Base-by-base conservation (phyloP, 2,113 vertebrate species). In the Melozone crissalis region DNA sequence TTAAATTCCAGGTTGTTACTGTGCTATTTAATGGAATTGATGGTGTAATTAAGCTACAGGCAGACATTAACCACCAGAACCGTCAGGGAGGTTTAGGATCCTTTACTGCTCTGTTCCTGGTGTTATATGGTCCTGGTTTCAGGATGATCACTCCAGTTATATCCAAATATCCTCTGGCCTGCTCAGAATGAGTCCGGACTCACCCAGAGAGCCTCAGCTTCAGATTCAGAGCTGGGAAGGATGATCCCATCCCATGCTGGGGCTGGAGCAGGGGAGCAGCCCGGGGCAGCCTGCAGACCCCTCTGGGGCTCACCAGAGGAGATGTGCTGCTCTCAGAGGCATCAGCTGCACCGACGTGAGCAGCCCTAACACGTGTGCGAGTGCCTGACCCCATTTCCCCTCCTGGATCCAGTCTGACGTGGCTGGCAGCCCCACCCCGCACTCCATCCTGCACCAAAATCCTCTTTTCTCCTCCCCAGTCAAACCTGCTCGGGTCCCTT, bases 71-170 rank as follows among this genome's bases (percentile, higher is more conserved):
- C 69, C 73, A 84, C 82, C 84, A 87, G 80, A 88, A 68, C 79
- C 17, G 3, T 79, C 89, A 86, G 90, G 72, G 93, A 92, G 92
- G 86, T 89, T 92, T 43, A 93, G 95, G 91, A 74, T 62, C 95
- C 85, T 75, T 92, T 74, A 89, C 84, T 79, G 5, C 91, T 20
- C 69, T n/a, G 18, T 10, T 81, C 82, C 78, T 1, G 1, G 79
- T 74, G 62, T 94, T 91, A 86, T 58, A 87, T 28, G 21, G 82
- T 59, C n/a, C 89, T 83, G 41, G 37, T 86, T 83, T 77, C 67
- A 5, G 19, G 35, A 30, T 44, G 17, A 21, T 52, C 20, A 13
- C 87, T 66, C 65, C 16, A 17, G 61, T 12, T 7, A 5, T 13
- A 33, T 1, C 84, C 82, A 44, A 27, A 59, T 6, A 22, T 6